Evolutionary conservation across 2,113 vertebrate species (phyloP).

Genomic region (Pteropus alecto): DNA sequence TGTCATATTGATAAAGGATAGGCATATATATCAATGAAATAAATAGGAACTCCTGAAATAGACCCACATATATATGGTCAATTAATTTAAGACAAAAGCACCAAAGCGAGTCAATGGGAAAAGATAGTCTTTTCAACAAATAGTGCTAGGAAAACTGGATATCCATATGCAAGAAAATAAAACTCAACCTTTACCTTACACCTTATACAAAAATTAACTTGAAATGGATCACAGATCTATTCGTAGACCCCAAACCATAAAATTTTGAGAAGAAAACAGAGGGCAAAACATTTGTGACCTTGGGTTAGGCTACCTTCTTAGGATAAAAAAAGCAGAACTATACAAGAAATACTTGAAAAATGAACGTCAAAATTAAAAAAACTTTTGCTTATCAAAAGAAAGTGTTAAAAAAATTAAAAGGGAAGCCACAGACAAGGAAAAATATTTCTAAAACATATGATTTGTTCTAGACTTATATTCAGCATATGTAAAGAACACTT

Average conservation of each 20-base stretch:
- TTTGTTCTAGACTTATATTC: not conserved
- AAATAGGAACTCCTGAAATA: not conserved
- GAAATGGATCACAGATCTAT: not conserved
- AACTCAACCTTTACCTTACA: not conserved
- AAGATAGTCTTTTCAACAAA: not conserved
- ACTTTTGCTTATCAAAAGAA: not conserved
- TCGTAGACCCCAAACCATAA: not conserved
- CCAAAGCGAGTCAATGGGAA: not conserved
- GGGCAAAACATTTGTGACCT: not conserved
- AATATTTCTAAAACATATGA: not conserved
- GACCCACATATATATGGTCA: not conserved
- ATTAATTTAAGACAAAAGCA: not conserved
- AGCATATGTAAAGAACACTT: not conserved
- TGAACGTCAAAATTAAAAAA: not conserved
- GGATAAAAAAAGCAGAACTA: not conserved
- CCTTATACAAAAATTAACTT: not conserved
- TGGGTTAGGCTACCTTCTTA: not conserved
- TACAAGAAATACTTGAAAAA: not conserved
- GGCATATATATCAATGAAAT: not conserved
- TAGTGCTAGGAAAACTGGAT: not conserved
- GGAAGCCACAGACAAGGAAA: not conserved
- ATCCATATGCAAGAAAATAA: not conserved
- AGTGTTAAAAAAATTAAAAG: not conserved
- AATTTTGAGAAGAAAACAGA: not conserved
- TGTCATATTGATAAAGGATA: not conserved